Conservation (phyloP, 2,888 invertebrate genomes). For the Frankliniella intonsa region DNA sequence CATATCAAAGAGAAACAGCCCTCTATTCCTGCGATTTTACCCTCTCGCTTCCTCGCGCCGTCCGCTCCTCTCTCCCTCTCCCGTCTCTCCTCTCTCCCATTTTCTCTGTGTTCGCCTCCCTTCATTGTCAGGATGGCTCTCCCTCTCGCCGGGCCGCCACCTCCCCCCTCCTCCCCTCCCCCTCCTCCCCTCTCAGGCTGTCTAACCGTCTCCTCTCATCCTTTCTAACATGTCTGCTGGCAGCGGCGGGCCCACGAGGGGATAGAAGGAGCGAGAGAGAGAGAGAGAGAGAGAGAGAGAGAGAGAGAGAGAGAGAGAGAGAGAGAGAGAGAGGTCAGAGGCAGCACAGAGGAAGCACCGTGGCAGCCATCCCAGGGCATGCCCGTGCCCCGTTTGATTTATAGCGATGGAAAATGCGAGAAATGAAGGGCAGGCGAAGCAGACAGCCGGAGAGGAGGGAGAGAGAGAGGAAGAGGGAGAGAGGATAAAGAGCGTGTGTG, state of each 20-base stretch:
- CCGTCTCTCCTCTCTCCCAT: neutral
- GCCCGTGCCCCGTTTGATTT: constrained; percentile 21
- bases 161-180: neutral
- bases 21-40: constrained; percentile 8
- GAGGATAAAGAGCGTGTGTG: neutral
- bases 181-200: constrained; percentile 6
- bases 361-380: constrained; percentile 25
- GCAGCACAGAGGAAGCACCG: constrained; percentile 13
- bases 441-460: neutral
- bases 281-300: neutral
- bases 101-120: neutral
- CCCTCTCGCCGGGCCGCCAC: neutral
- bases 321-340: constrained; percentile 24
- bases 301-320: constrained; percentile 13
- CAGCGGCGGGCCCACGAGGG: constrained; percentile 11
- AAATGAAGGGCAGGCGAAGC: constrained; percentile 22
- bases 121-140: neutral
- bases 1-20: neutral
- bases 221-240: constrained; percentile 26
- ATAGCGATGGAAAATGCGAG: constrained; percentile 26
- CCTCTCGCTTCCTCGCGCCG: neutral
- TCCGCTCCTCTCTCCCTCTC: neutral
- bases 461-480: neutral
- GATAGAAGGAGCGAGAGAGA: neutral
- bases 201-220: constrained; percentile 24